Percentiles rank a stretch among this genome's conserved stretches.
Evolutionary conservation across 2,888 invertebrate genomes (phyloP).

Genomic region (Ophion slaviceki): DNA sequence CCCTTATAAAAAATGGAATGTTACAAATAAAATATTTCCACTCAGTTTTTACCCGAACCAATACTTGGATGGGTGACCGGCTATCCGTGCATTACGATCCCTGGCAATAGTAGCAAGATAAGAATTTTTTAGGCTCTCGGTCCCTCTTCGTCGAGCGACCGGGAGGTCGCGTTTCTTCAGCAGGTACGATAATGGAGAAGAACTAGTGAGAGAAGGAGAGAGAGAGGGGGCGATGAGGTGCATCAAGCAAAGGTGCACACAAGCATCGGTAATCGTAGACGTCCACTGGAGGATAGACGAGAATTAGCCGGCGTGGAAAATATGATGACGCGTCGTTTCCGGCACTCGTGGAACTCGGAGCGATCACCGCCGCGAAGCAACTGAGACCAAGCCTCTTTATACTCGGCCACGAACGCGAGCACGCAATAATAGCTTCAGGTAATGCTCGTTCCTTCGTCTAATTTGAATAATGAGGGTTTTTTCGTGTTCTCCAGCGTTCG

Average conservation of each 20-base stretch:
- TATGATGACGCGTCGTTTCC: constrained; percentile 55
- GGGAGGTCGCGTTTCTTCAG: not conserved
- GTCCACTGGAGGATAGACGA: constrained; percentile 20
- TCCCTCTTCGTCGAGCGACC: not conserved
- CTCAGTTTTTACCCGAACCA: not conserved
- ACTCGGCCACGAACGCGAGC: constrained; percentile 13
- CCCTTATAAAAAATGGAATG: not conserved
- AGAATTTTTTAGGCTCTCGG: not conserved
- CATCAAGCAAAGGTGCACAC: constrained; percentile 6
- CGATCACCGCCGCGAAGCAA: constrained; percentile 16
- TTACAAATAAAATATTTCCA: not conserved
- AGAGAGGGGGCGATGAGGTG: not conserved
- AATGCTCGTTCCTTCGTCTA: constrained; percentile 30
- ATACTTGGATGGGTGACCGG: not conserved
- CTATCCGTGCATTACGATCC: not conserved
- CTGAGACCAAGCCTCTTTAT: constrained; percentile 18
- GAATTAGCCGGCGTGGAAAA: constrained; percentile 40
- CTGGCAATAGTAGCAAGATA: not conserved
- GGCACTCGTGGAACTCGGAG: constrained; percentile 27
- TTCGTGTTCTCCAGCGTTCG: constrained; percentile 1
- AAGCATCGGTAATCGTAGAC: constrained; percentile 41
- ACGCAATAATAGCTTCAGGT: constrained; percentile 26
- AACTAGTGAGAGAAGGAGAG: not conserved
- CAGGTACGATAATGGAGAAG: not conserved
- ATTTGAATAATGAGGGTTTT: constrained; percentile 57